phyloP scores from a whole-genome alignment of 2,797 vertebrate species.

The Microcaecilia unicolor region DNA sequence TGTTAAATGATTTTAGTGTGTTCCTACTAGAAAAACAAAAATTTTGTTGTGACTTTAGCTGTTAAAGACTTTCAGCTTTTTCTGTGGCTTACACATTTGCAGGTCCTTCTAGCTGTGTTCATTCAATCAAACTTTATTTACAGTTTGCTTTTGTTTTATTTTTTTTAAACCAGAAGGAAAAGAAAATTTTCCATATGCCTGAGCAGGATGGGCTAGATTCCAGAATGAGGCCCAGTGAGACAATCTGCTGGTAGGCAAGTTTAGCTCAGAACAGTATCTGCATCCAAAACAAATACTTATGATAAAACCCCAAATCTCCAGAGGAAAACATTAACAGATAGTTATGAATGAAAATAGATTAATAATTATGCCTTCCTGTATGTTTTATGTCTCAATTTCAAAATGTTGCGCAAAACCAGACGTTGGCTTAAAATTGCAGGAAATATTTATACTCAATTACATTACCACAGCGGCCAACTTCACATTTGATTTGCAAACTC shows the following conservation, averaged over 20 bases:
- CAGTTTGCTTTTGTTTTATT: constrained; percentile 32
- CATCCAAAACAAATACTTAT: constrained; percentile 55
- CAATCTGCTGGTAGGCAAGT: constrained; percentile 39
- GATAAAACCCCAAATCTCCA: constrained; percentile 45
- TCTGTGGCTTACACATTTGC: neutral
- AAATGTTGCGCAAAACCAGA: constrained; percentile 49
- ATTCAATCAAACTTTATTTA: constrained; percentile 28
- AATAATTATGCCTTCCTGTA: constrained; percentile 51
- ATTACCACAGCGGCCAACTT: constrained; percentile 39
- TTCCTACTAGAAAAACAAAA: constrained; percentile 8
- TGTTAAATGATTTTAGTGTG: constrained; percentile 15
- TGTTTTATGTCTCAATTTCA: constrained; percentile 49
- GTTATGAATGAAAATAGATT: constrained; percentile 45
- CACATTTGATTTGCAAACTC: constrained; percentile 53
- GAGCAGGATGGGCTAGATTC: constrained; percentile 29
- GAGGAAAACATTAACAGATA: constrained; percentile 51
- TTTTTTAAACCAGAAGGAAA: constrained; percentile 40
- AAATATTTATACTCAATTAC: constrained; percentile 57
- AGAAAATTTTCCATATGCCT: constrained; percentile 23
- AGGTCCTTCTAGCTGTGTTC: constrained; percentile 4
- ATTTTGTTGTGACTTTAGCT: constrained; percentile 17
- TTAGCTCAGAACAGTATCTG: constrained; percentile 33
- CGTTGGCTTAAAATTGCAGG: constrained; percentile 59
- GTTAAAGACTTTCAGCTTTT: neutral
- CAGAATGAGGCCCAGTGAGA: constrained; percentile 35